Evolutionary conservation across 2,113 vertebrate species (phyloP).

Genomic region (Orcinus orca): DNA sequence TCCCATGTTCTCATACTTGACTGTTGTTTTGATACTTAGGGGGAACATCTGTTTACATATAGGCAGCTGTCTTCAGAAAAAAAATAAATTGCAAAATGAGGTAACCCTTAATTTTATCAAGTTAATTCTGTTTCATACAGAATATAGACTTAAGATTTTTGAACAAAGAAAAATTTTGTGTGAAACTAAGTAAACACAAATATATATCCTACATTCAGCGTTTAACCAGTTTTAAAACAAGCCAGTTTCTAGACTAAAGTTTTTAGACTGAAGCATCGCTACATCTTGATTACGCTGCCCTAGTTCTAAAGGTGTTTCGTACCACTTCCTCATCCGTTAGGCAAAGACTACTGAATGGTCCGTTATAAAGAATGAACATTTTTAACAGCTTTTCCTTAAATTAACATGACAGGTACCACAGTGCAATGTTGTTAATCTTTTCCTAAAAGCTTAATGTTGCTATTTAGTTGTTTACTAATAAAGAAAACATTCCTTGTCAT

Average conservation of each 20-base stretch:
- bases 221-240: not conserved
- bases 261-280: not conserved
- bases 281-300: constrained; percentile 35
- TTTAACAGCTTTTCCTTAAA: constrained; percentile 82
- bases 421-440: constrained; percentile 82
- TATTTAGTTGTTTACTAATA: constrained; percentile 86
- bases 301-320: constrained; percentile 58
- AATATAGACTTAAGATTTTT: not conserved
- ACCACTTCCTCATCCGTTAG: constrained; percentile 78
- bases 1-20: not conserved
- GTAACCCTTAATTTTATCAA: not conserved
- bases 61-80: not conserved
- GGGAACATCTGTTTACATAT: not conserved
- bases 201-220: not conserved
- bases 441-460: constrained; percentile 86
- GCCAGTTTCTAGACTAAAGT: not conserved
- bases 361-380: constrained; percentile 80
- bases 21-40: not conserved
- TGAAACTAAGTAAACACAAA: not conserved
- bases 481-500: constrained; percentile 81
- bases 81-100: not conserved
- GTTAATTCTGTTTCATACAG: not conserved
- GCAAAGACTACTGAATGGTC: constrained; percentile 72
- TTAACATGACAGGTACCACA: constrained; percentile 82
- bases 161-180: not conserved